Percentiles rank a stretch among this genome's conserved stretches.
Conservation (phyloP, 2,888 invertebrate species). For the Catonia carolina region DNA sequence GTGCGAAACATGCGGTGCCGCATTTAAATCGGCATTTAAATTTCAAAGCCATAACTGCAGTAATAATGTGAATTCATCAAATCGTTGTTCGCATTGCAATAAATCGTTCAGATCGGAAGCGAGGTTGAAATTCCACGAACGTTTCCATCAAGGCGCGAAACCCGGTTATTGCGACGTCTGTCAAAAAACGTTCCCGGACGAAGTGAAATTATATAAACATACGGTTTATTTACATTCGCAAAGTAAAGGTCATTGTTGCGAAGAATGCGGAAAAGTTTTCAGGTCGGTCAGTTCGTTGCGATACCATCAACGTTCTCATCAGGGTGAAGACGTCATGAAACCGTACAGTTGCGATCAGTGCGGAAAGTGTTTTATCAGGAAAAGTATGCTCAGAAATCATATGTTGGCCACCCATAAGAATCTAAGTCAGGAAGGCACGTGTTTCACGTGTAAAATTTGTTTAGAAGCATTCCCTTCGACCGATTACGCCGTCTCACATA, state of each 20-base stretch:
- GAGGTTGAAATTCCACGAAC: slow-evolving; percentile 29
- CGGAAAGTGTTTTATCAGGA: slow-evolving; percentile 36
- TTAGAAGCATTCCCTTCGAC: slow-evolving; percentile 35
- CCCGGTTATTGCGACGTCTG: slow-evolving; percentile 32
- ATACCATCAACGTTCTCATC: slow-evolving; percentile 30
- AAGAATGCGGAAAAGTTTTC: slow-evolving; percentile 33
- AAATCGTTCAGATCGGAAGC: slow-evolving; percentile 29
- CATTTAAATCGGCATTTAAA: slow-evolving; percentile 23
- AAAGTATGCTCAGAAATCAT: slow-evolving; percentile 37
- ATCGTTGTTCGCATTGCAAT: slow-evolving; percentile 29
- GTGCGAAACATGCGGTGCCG: slow-evolving; percentile 26
- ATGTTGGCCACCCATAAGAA: slow-evolving; percentile 32
- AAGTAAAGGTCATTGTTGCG: slow-evolving; percentile 30
- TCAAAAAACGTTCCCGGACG: slow-evolving; percentile 33
- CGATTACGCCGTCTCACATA: slow-evolving; percentile 33
- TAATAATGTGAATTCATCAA: slow-evolving; percentile 10
- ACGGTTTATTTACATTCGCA: slow-evolving; percentile 28
- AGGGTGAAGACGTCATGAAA: slow-evolving; percentile 26
- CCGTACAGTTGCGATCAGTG: slow-evolving; percentile 36
- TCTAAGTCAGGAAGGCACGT: slow-evolving; percentile 27
- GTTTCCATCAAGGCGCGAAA: slow-evolving; percentile 28
- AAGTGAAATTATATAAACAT: slow-evolving; percentile 32
- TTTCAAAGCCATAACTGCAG: slow-evolving; percentile 21
- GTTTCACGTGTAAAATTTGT: slow-evolving; percentile 36
- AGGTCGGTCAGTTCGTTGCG: slow-evolving; percentile 28